These are phyloP conservation scores for Eueremaeus valkanovi DNA, from an alignment of 2,888 invertebrate species.

Conservation along the genomic window DNA sequence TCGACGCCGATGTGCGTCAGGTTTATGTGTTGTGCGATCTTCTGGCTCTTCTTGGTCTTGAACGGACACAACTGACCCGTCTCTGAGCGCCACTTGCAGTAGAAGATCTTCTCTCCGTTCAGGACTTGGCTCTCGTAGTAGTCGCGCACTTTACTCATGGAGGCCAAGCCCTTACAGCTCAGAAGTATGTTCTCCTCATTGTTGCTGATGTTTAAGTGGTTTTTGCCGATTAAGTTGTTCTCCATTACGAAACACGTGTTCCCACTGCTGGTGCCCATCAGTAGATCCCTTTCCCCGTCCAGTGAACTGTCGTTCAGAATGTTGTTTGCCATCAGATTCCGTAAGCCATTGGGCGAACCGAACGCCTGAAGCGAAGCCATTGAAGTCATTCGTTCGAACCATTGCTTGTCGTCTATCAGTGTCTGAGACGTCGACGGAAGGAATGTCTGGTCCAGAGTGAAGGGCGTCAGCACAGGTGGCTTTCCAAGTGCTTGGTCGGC, in stretches of 20 bases:
- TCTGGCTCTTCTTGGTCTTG: conserved; percentile 13
- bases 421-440: neutral
- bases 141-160: conserved; percentile 17
- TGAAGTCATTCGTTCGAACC: conserved; percentile 1
- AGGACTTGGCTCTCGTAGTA: neutral
- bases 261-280: no score
- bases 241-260: no score
- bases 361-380: neutral
- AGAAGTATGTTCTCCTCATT: conserved; percentile 24
- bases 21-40: conserved; percentile 29
- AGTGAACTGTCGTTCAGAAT: neutral
- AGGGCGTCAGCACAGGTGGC: neutral
- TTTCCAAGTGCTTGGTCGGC: no score
- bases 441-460: neutral
- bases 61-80: neutral
- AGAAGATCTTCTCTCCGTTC: neutral
- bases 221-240: no score
- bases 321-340: neutral
- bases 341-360: neutral
- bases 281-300: no score
- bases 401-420: neutral
- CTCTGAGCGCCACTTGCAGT: neutral
- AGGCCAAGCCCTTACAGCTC: conserved; percentile 17
- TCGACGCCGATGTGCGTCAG: conserved; percentile 26
- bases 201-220: conserved; percentile 22